Conservation (phyloP, 2,888 invertebrate species). For the Callyntrura sp. region DNA sequence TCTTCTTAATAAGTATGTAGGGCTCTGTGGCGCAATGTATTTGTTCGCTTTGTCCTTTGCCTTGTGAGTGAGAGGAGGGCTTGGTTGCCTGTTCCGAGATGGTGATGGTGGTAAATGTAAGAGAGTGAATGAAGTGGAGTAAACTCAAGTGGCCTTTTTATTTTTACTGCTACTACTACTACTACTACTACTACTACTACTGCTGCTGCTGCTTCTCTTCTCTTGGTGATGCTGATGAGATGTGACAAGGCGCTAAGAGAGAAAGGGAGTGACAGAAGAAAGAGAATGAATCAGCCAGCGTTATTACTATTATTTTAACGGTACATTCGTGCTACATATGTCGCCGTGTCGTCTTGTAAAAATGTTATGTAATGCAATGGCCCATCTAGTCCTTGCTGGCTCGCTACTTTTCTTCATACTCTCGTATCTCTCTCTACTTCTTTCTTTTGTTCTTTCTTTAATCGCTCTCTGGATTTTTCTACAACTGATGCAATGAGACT, state of each 20-base stretch:
- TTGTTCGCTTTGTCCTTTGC: not conserved
- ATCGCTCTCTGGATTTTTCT: not conserved
- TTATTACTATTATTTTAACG: not conserved
- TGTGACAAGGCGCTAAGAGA: conserved; percentile 13
- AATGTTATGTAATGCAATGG: conserved; percentile 9
- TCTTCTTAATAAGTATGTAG: conserved; percentile 24
- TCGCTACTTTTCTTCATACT: not conserved
- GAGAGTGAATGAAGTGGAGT: conserved; percentile 9
- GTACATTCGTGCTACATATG: conserved; percentile 7
- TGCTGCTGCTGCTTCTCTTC: not conserved
- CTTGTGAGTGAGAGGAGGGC: not conserved
- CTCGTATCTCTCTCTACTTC: not conserved
- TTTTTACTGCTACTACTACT: conserved; percentile 19
- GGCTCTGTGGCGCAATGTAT: not conserved
- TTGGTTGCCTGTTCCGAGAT: not conserved
- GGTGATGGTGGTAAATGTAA: not conserved
- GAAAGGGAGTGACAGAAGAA: conserved; percentile 14
- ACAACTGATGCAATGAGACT: conserved; percentile 58
- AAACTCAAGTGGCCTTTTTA: conserved; percentile 37
- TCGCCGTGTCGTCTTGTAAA: not conserved
- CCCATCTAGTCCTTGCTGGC: not conserved
- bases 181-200: too few species aligned
- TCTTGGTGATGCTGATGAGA: conserved; percentile 1
- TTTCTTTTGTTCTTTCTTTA: not conserved
- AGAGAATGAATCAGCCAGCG: conserved; percentile 8